phyloP scores from a whole-genome alignment of 1,140 invertebrate species.

The Tyrophagus putrescentiae region DNA sequence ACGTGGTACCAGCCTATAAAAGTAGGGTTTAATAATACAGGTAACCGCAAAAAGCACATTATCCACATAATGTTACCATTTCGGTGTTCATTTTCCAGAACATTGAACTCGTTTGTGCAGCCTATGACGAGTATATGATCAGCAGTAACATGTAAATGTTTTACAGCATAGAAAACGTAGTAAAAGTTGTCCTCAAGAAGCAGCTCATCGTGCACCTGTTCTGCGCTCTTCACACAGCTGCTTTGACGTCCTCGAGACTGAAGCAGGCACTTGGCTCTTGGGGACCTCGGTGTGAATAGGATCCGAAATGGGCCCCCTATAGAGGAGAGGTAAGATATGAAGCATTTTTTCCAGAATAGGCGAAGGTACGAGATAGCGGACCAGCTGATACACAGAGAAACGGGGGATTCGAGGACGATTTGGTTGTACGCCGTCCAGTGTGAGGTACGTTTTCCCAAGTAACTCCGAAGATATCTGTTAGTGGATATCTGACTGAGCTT shows the following conservation, averaged over 20 bases:
- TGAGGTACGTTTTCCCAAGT: background rate
- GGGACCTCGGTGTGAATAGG: background rate
- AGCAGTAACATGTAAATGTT: background rate
- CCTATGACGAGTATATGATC: background rate
- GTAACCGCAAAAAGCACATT: background rate
- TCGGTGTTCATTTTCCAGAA: constrained; percentile 2
- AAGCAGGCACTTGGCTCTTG: background rate
- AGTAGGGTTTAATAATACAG: background rate
- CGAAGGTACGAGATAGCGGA: background rate
- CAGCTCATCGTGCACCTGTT: background rate
- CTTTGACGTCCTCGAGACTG: background rate
- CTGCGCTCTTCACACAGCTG: background rate
- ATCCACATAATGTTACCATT: constrained; percentile 4
- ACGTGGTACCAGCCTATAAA: constrained; percentile 9
- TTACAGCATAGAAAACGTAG: background rate
- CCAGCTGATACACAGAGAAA: background rate
- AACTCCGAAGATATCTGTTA: background rate
- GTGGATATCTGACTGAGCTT: background rate
- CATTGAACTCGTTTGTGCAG: background rate
- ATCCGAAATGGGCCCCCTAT: background rate
- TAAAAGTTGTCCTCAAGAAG: background rate
- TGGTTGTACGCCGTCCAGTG: background rate
- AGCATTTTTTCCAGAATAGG: background rate
- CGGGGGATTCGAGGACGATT: background rate
- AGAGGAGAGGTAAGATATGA: background rate